Percentiles rank a stretch among this genome's conserved stretches.
phyloP scores from a whole-genome alignment of 2,797 vertebrate genomes.

The Mus caroli region DNA sequence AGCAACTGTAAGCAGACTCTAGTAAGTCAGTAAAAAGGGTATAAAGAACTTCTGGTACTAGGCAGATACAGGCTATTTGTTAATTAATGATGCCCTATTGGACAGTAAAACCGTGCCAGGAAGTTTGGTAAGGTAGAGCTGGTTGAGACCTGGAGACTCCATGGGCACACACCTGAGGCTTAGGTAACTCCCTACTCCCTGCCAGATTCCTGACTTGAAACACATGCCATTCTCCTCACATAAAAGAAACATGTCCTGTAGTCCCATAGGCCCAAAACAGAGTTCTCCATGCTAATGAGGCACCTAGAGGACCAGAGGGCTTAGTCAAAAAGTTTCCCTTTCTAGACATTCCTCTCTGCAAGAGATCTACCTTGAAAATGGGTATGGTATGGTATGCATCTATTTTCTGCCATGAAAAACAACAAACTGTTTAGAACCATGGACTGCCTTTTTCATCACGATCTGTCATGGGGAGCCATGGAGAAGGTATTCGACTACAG shows the following conservation, averaged over 20 bases:
- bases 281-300: background rate
- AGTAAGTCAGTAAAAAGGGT: background rate
- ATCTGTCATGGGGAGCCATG: background rate
- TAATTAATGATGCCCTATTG: background rate
- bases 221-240: background rate
- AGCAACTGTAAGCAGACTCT: background rate
- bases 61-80: background rate
- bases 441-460: background rate
- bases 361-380: background rate
- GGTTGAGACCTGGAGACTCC: background rate
- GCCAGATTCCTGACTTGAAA: background rate
- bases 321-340: background rate
- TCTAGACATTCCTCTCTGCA: background rate
- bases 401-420: background rate
- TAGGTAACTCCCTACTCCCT: background rate
- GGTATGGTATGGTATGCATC: background rate
- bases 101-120: background rate
- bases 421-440: background rate
- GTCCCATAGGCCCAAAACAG: background rate
- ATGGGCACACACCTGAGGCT: background rate
- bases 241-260: background rate
- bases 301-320: background rate
- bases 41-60: background rate
- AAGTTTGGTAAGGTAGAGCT: background rate
- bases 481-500: background rate